Percentiles rank a stretch among this genome's conserved stretches.
These are phyloP conservation scores for Ophion costatus DNA, from an alignment of 2,888 invertebrate species.

Conservation along the genomic window DNA sequence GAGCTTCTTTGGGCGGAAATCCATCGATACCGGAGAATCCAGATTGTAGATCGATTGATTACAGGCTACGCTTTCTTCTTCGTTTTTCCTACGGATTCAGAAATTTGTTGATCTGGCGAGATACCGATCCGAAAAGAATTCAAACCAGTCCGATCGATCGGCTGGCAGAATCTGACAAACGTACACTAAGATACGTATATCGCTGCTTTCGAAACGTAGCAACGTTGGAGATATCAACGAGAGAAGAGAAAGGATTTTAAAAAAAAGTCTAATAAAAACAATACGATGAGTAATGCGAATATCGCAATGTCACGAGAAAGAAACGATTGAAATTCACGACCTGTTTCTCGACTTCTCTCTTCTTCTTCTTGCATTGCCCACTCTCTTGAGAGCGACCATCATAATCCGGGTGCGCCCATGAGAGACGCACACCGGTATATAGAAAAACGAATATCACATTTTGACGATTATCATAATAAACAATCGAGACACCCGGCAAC, in stretches of 20 bases:
- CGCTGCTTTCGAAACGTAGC: neutral
- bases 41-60: neutral
- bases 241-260: neutral
- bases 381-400: conserved; percentile 48
- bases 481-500: conserved; percentile 71
- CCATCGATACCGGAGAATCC: too few species aligned
- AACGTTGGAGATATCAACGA: conserved; percentile 26
- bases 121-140: conserved; percentile 21
- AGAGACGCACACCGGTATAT: conserved; percentile 65
- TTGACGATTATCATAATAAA: conserved; percentile 54
- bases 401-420: conserved; percentile 66
- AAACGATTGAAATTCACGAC: conserved; percentile 72
- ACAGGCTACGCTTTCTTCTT: too few species aligned
- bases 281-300: conserved; percentile 61
- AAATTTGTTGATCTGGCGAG: neutral
- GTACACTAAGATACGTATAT: neutral
- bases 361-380: conserved; percentile 16
- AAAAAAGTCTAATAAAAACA: conserved; percentile 25
- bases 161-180: conserved; percentile 24
- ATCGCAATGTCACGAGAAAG: conserved; percentile 61
- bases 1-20: too few species aligned
- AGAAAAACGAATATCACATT: conserved; percentile 40
- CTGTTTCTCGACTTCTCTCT: conserved; percentile 63
- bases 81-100: neutral
- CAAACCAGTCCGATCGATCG: conserved; percentile 52